Conservation (phyloP, 2,888 invertebrate species). For the Sphaeridia pumilis region DNA sequence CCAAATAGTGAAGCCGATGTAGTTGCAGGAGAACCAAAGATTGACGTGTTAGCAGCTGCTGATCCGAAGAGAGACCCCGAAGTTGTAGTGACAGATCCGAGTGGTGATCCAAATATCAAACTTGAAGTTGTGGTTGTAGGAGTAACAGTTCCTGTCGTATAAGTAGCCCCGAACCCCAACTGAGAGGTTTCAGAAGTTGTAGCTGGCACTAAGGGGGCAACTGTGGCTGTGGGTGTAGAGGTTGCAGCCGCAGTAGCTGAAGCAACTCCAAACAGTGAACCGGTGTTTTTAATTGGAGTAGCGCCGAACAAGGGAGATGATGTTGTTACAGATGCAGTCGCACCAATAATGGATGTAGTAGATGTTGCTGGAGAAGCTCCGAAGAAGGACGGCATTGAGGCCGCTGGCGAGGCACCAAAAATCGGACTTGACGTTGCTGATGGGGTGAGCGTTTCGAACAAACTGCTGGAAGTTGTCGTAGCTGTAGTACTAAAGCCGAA, state of each 20-base stretch:
- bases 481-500: background rate
- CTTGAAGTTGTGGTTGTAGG: background rate
- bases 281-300: background rate
- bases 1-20: slow-evolving; percentile 1
- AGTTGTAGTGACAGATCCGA: background rate
- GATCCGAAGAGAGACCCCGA: background rate
- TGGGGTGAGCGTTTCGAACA: background rate
- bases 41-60: background rate
- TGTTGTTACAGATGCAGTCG: background rate
- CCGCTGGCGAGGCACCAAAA: background rate
- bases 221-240: background rate
- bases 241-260: background rate
- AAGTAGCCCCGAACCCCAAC: no score
- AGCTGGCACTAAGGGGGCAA: background rate
- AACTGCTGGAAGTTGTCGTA: background rate
- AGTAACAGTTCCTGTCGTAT: no score
- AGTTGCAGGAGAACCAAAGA: background rate
- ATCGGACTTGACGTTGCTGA: background rate
- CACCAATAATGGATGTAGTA: background rate
- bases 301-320: slow-evolving; percentile 1
- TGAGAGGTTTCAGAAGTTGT: background rate
- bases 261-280: background rate
- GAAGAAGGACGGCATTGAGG: background rate
- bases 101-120: slow-evolving; percentile 3
- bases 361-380: background rate